Conservation (phyloP, 2,113 vertebrate species). For the Paratilapia polleni region DNA sequence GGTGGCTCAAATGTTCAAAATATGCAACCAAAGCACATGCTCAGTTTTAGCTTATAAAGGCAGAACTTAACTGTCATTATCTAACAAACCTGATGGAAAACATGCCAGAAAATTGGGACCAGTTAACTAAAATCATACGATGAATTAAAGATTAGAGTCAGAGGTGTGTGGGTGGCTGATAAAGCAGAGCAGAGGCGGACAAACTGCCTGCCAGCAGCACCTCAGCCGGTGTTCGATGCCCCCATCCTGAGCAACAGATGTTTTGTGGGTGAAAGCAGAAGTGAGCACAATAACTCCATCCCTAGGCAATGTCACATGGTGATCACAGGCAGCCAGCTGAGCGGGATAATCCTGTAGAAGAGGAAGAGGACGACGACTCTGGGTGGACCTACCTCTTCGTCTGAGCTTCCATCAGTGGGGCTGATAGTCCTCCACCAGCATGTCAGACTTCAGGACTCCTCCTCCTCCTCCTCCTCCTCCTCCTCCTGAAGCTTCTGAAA, state of each 20-base stretch:
- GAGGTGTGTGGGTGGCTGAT: neutral
- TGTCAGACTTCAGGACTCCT: neutral
- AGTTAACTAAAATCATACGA: neutral
- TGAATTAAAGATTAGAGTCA: neutral
- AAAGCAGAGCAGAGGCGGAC: neutral
- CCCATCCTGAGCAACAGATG: conserved; percentile 10
- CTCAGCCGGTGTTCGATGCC: too few relatives aligned
- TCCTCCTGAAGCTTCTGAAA: neutral
- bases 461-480: neutral
- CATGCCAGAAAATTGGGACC: neutral
- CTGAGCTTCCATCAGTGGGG: conserved; percentile 60
- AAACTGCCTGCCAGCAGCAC: neutral
- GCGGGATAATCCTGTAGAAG: neutral
- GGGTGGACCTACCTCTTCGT: conserved; percentile 57
- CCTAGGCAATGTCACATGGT: conserved; percentile 57
- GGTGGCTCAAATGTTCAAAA: too few relatives aligned
- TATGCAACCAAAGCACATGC: too few relatives aligned
- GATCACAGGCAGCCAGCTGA: conserved; percentile 47
- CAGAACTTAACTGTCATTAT: neutral
- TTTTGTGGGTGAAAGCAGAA: conserved; percentile 53
- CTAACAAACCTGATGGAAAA: neutral
- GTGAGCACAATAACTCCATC: conserved; percentile 9
- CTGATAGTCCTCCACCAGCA: conserved; percentile 34
- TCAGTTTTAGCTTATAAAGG: too few relatives aligned
- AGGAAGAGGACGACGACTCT: neutral